Percentiles rank a stretch among this genome's conserved stretches.
Evolutionary conservation across 2,888 invertebrate species (phyloP).

Genomic region (Orthosia cruda): DNA sequence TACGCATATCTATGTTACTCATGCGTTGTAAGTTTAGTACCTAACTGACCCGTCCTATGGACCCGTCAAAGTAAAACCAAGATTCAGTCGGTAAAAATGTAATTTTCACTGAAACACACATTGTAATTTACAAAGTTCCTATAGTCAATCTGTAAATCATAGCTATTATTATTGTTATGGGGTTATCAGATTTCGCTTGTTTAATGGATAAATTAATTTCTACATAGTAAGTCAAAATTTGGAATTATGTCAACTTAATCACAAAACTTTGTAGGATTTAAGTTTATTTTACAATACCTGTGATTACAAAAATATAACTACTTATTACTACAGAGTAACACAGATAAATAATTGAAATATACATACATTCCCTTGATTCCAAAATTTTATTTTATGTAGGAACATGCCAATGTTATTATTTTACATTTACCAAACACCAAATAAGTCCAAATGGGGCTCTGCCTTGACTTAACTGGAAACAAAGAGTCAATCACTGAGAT

Average conservation of each 20-base stretch:
- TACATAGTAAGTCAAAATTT: slow-evolving; percentile 62
- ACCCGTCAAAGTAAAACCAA: slow-evolving; percentile 69
- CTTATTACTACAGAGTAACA: slow-evolving; percentile 85
- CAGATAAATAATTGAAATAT: slow-evolving; percentile 84
- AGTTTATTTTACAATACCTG: slow-evolving; percentile 76
- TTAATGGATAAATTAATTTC: slow-evolving; percentile 48
- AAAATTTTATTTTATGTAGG: slow-evolving; percentile 78
- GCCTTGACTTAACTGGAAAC: slow-evolving; percentile 45
- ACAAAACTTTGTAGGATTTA: slow-evolving; percentile 60
- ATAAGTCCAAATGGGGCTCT: slow-evolving; percentile 40
- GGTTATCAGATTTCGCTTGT: slow-evolving; percentile 62
- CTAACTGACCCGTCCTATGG: no score
- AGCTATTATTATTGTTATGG: slow-evolving; percentile 62
- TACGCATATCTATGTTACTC: no score
- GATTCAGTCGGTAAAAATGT: slow-evolving; percentile 88
- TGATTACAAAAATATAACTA: slow-evolving; percentile 90
- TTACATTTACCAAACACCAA: slow-evolving; percentile 67
- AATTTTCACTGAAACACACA: slow-evolving; percentile 87
- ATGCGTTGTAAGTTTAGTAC: background rate
- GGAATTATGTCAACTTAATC: slow-evolving; percentile 64
- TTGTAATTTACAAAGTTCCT: slow-evolving; percentile 78
- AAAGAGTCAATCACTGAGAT: slow-evolving; percentile 49
- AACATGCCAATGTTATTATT: slow-evolving; percentile 80
- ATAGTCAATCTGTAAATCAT: slow-evolving; percentile 62
- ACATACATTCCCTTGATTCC: slow-evolving; percentile 77